A percentile compares a stretch with the other conserved stretches of the same genome.
These are phyloP conservation scores for Neomorphus geoffroyi DNA, from an alignment of 2,797 vertebrate species.

Conservation along the genomic window DNA sequence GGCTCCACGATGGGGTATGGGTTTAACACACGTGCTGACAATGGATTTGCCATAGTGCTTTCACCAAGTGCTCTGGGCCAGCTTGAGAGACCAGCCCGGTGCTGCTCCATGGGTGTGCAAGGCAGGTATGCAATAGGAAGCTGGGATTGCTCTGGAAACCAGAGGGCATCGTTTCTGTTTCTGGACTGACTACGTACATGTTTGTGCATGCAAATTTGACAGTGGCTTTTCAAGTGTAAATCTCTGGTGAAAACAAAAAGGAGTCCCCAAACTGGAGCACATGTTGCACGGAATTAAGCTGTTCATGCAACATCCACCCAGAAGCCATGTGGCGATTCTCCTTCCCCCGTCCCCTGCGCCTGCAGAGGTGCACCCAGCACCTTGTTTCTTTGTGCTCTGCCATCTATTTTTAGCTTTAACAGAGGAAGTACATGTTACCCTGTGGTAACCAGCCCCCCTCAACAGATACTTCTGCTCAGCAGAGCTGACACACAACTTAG, in stretches of 20 bases:
- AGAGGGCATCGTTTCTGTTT: background rate
- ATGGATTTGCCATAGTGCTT: accelerated
- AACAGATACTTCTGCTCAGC: background rate
- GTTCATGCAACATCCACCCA: background rate
- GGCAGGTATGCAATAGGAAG: background rate
- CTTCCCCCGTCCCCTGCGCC: background rate
- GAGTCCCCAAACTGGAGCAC: background rate
- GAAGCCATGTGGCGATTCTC: background rate
- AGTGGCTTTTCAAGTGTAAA: constrained; percentile 62
- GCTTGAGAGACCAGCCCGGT: background rate
- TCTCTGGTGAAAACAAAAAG: background rate
- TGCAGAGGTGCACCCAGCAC: background rate
- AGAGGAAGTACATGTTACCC: background rate
- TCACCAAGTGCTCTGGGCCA: accelerated
- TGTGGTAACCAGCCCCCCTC: background rate
- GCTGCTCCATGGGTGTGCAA: background rate
- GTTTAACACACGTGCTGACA: accelerated
- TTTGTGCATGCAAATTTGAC: constrained; percentile 25
- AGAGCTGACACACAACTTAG: background rate
- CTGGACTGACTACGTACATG: background rate
- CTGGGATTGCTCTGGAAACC: background rate
- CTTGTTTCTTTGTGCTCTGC: background rate
- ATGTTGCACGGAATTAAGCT: background rate
- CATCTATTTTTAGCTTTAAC: background rate
- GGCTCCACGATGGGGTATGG: accelerated